A percentile compares a stretch with the other conserved stretches of the same genome.
Evolutionary conservation across 2,797 vertebrate species (phyloP).

Genomic region (Pipistrellus pipistrellus): DNA sequence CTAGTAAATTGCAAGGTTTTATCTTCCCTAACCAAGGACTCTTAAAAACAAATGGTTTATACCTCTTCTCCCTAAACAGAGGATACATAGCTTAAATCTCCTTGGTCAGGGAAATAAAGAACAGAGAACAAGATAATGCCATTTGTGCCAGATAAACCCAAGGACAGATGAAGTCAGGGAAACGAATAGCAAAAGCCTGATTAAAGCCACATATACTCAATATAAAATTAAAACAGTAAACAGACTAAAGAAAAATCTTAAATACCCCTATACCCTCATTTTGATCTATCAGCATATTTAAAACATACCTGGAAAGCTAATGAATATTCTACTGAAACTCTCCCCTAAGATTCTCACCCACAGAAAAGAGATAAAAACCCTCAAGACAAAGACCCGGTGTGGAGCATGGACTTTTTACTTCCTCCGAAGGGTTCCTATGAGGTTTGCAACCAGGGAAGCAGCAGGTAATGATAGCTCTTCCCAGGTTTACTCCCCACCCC

Average conservation of each 20-base stretch:
- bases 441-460: not conserved
- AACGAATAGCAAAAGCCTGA: not conserved
- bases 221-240: not conserved
- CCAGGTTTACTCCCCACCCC: not conserved
- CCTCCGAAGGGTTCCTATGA: not conserved
- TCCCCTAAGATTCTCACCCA: not conserved
- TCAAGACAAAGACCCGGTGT: not conserved
- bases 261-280: not conserved
- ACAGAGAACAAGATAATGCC: too few relatives aligned
- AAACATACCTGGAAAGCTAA: not conserved
- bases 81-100: too few relatives aligned
- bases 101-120: too few relatives aligned
- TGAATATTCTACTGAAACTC: not conserved
- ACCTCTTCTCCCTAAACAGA: too few relatives aligned
- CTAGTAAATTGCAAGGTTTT: too few relatives aligned
- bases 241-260: not conserved
- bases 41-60: too few relatives aligned
- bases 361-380: not conserved
- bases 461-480: not conserved
- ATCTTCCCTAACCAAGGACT: not conserved
- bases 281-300: not conserved
- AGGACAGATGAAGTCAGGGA: not conserved
- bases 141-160: not conserved
- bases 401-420: not conserved
- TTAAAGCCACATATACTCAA: not conserved